phyloP scores from a whole-genome alignment of 1,140 invertebrate species.

The Drosophila subobscura region DNA sequence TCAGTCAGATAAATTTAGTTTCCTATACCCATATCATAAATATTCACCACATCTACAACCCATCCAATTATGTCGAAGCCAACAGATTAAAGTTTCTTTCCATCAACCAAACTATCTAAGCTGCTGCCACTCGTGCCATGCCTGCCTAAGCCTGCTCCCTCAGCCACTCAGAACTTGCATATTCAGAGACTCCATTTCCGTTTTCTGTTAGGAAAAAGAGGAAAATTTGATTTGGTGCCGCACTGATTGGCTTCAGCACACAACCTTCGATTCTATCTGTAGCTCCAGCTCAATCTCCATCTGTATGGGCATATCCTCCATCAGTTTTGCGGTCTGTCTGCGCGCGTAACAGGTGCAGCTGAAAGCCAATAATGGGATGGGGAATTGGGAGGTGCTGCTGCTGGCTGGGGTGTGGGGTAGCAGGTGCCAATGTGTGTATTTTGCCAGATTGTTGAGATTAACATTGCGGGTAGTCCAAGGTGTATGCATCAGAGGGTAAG shows the following conservation, averaged over 20 bases:
- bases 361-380: constrained; percentile 1
- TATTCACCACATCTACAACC: not conserved
- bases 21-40: not conserved
- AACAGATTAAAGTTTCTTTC: constrained; percentile 14
- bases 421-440: constrained; percentile 57
- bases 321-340: not conserved
- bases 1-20: too few relatives aligned
- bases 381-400: not conserved
- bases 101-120: constrained; percentile 30
- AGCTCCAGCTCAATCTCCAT: not conserved
- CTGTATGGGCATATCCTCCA: too few relatives aligned
- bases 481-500: too few relatives aligned
- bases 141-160: constrained; percentile 2
- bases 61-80: not conserved
- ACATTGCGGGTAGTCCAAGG: not conserved
- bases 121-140: not conserved
- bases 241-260: constrained; percentile 58
- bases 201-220: constrained; percentile 52
- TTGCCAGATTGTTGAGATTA: constrained; percentile 21
- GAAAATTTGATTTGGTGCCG: constrained; percentile 62
- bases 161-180: constrained; percentile 15
- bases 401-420: not conserved
- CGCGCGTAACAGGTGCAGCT: constrained; percentile 54
- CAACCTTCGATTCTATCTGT: constrained; percentile 18
- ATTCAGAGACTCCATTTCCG: constrained; percentile 59